Conservation (phyloP, 1,140 invertebrate species). For the Cherax quadricarinatus region DNA sequence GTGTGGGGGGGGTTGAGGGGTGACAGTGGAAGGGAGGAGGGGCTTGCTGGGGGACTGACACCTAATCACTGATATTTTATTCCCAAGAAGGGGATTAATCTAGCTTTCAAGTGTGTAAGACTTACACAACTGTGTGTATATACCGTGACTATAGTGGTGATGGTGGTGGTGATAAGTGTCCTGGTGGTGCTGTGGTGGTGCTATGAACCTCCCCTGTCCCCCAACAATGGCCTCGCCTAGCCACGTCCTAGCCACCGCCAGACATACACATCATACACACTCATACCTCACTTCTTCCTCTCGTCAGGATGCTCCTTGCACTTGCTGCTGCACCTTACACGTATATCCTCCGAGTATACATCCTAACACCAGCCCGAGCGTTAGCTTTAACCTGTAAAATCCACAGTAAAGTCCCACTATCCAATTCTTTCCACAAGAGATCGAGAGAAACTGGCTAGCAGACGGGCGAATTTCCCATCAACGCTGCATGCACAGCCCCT, state of each 20-base stretch:
- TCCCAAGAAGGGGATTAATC: too few species aligned
- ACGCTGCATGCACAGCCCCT: constrained; percentile 57
- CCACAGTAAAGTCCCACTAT: not conserved
- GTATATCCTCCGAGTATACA: constrained; percentile 6
- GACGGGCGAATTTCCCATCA: constrained; percentile 66
- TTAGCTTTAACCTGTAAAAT: not conserved
- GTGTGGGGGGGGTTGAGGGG: too few species aligned
- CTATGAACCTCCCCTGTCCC: constrained; percentile 5
- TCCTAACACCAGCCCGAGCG: not conserved
- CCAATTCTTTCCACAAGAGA: constrained; percentile 47
- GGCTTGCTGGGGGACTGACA: too few species aligned
- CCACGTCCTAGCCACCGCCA: not conserved
- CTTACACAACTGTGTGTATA: too few species aligned
- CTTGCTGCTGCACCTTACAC: not conserved
- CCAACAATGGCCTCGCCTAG: constrained; percentile 36
- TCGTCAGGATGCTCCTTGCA: not conserved
- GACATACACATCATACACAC: not conserved
- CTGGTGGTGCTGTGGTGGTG: too few species aligned
- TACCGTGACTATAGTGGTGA: too few species aligned
- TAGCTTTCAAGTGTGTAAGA: too few species aligned
- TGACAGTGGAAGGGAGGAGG: too few species aligned
- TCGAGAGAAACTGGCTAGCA: constrained; percentile 57
- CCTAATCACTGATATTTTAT: too few species aligned
- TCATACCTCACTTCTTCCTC: constrained; percentile 45
- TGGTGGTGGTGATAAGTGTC: too few species aligned